These are phyloP conservation scores for Protodeltote pygarga DNA, from an alignment of 2,888 invertebrate genomes.

Conservation along the genomic window DNA sequence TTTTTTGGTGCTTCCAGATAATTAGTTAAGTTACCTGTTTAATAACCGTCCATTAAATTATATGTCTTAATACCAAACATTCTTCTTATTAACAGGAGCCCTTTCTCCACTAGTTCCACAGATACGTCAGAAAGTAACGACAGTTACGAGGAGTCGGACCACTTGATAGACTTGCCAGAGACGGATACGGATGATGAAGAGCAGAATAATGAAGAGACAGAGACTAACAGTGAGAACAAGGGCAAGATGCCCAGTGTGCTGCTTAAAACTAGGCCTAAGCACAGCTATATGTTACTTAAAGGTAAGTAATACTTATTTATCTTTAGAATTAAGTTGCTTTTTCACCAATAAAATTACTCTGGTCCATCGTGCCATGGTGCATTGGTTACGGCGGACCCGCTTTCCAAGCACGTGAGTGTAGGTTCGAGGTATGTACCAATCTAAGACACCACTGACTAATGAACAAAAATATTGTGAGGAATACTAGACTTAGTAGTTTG, in stretches of 20 bases:
- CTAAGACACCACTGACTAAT: too few species aligned
- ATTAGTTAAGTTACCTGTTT: too few species aligned
- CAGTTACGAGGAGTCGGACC: conserved; percentile 59
- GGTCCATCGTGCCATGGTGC: too few species aligned
- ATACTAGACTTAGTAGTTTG: too few species aligned
- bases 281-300: conserved; percentile 89
- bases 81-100: not conserved
- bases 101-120: conserved; percentile 42
- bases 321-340: not conserved
- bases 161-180: conserved; percentile 56
- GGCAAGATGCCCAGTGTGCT: conserved; percentile 77
- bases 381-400: too few species aligned
- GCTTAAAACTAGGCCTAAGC: conserved; percentile 88
- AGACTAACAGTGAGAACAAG: conserved; percentile 63
- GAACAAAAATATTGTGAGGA: too few species aligned
- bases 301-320: conserved; percentile 52
- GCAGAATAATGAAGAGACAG: conserved; percentile 50
- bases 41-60: too few species aligned
- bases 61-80: too few species aligned
- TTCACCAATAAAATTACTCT: not conserved
- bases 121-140: conserved; percentile 53
- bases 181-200: conserved; percentile 68
- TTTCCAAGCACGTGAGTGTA: too few species aligned
- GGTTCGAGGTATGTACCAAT: too few species aligned
- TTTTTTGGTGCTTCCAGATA: too few species aligned